Base-by-base conservation (phyloP, 2,888 invertebrate genomes). In the Alloplasta piceator region DNA sequence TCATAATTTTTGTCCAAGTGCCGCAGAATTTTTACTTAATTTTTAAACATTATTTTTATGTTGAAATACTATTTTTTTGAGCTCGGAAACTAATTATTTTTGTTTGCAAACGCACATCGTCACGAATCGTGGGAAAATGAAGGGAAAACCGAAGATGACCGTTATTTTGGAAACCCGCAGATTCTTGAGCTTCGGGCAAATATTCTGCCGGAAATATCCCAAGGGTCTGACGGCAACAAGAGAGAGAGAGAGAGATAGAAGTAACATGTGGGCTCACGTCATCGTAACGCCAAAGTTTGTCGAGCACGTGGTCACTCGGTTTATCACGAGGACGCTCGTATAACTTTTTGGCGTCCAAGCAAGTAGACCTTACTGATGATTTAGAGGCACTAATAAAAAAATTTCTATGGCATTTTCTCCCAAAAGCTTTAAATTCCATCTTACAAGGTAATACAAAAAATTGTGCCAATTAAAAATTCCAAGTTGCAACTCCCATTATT, bases 231-330 rank as follows among this genome's bases (percentile, higher is more conserved):
- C 12, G 0, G 14, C 6, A 26, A 3, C 26, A 4, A 12, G 66
- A 55, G 55, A 64, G 38, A 41, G 55, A 50, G 38, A 66, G 46
- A 6, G 48, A 36, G 6, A 50, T 14, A 12, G 50, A 10, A 50
- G 4, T 48, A 6, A 39, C 9, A 43, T 12, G 61, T 36, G 14
- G 36, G 68, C 58, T 70, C 55, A 41, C 70, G 66, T 60, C 73
- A 81, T 39, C 73, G 71, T 56, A 68, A 63, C 58, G 58, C 61
- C 58, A 58, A 77, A 80, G 26, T 39, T 60, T 60, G 7, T 56
- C 50, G 52, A 58, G 64, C 81, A 78, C 72, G 77, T 77, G 73
- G 68, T 80, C 52, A 10, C 39, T 26, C 55, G 6, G 48, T 61
- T 56, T 39, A 26, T 71, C 80, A 56, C 75, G 66, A 71, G 74